A percentile compares a stretch with the other conserved stretches of the same genome.
phyloP scores from a whole-genome alignment of 2,113 vertebrate genomes.

The Nerophis ophidion region DNA sequence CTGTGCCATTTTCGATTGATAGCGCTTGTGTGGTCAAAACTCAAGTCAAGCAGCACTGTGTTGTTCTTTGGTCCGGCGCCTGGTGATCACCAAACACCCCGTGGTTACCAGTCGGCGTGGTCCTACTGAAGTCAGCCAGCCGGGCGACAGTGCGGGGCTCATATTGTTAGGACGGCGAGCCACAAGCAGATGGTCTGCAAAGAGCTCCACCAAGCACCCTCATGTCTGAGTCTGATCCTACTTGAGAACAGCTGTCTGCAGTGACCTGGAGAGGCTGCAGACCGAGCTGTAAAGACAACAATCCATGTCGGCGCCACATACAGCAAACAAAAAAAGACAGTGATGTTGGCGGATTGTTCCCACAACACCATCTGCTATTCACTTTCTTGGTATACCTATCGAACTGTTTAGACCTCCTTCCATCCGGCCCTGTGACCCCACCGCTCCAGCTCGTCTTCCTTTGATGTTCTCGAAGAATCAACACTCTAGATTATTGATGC shows the following conservation, averaged over 20 bases:
- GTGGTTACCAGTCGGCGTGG: constrained; percentile 32
- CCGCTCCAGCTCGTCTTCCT: constrained; percentile 39
- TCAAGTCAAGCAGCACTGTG: not conserved
- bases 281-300: constrained; percentile 63
- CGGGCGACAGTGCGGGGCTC: constrained; percentile 28
- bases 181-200: constrained; percentile 22
- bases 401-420: constrained; percentile 58
- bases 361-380: constrained; percentile 71
- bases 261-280: constrained; percentile 57
- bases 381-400: constrained; percentile 70
- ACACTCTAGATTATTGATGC: constrained; percentile 56
- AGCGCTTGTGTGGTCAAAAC: no score
- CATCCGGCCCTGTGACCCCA: constrained; percentile 37
- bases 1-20: no score
- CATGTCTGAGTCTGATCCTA: constrained; percentile 46
- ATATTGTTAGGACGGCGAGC: constrained; percentile 36
- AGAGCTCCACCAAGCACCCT: constrained; percentile 28
- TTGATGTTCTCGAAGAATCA: constrained; percentile 44
- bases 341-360: constrained; percentile 68
- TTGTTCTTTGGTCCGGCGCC: constrained; percentile 9
- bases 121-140: constrained; percentile 32
- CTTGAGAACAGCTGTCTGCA: constrained; percentile 66
- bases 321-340: constrained; percentile 34
- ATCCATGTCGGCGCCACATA: constrained; percentile 51
- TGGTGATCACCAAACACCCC: constrained; percentile 42